Percentiles rank a stretch among this genome's conserved stretches.
These are phyloP conservation scores for Tamias sibiricus DNA, from an alignment of 2,113 vertebrate genomes.

Conservation along the genomic window DNA sequence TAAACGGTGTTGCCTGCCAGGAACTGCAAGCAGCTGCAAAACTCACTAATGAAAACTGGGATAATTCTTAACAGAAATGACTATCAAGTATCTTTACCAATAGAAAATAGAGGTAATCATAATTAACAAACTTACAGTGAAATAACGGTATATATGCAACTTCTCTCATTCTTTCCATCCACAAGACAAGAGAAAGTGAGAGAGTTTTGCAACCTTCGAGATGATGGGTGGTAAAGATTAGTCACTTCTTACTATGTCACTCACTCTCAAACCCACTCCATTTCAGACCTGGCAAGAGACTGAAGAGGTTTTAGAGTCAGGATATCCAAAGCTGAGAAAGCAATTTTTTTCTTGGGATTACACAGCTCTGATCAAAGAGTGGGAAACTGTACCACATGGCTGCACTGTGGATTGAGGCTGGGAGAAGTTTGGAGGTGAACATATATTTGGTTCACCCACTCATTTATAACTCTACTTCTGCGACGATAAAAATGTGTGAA, in stretches of 20 bases:
- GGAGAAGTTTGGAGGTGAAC: background rate
- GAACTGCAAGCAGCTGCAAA: constrained; percentile 82
- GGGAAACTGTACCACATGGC: background rate
- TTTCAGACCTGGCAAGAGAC: constrained; percentile 42
- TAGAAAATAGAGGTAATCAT: constrained; percentile 14
- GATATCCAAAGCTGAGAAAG: constrained; percentile 52
- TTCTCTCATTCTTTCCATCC: constrained; percentile 18
- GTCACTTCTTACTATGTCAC: background rate
- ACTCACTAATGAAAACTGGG: constrained; percentile 78
- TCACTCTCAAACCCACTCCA: background rate
- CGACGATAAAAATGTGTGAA: constrained; percentile 43
- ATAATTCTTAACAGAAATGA: constrained; percentile 33
- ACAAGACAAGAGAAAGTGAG: background rate
- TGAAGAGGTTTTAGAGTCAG: background rate
- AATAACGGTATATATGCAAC: background rate
- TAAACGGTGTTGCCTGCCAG: constrained; percentile 67
- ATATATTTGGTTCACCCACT: constrained; percentile 13
- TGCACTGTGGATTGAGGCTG: background rate
- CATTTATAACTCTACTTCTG: background rate
- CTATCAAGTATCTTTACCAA: constrained; percentile 58
- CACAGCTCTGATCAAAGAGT: constrained; percentile 61
- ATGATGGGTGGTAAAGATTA: constrained; percentile 9
- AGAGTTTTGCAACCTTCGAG: background rate
- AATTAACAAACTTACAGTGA: constrained; percentile 46
- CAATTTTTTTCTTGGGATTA: constrained; percentile 51